Evolutionary conservation across 35 echinoderm and acorn worm genomes (phyloP).

Genomic region (Eucidaris tribuloides): DNA sequence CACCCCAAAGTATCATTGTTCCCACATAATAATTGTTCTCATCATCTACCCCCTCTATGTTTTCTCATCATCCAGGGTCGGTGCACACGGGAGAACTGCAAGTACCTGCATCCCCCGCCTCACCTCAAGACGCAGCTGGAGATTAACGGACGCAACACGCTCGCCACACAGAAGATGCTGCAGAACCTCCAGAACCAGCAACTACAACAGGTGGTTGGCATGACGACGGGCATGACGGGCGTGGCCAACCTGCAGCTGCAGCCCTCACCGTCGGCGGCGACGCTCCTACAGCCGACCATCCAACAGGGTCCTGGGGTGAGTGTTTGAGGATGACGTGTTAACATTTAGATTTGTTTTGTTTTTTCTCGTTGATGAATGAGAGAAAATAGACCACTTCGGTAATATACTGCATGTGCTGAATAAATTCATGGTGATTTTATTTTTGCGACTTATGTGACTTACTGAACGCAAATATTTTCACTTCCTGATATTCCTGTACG

Average conservation of each 20-base stretch:
- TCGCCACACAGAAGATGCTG: constrained; percentile 96
- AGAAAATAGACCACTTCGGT: too few relatives aligned
- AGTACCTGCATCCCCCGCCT: constrained; percentile 96
- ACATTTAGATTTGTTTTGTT: too few relatives aligned
- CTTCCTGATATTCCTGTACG: too few relatives aligned
- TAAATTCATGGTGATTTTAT: too few relatives aligned
- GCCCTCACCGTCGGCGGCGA: not conserved
- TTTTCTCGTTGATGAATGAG: too few relatives aligned
- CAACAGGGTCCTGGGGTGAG: not conserved
- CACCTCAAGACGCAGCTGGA: constrained; percentile 99
- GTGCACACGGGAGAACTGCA: constrained; percentile 98
- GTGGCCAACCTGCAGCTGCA: constrained; percentile 4
- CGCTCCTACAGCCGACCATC: not conserved
- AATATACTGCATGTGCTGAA: too few relatives aligned
- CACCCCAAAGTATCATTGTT: not conserved
- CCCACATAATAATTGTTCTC: not conserved
- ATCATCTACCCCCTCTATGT: not conserved
- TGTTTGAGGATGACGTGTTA: too few relatives aligned
- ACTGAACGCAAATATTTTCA: too few relatives aligned
- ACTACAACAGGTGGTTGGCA: constrained; percentile 51
- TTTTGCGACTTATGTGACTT: too few relatives aligned
- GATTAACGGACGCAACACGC: constrained; percentile 95
- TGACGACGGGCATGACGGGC: too few relatives aligned
- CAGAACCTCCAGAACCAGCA: constrained; percentile 86
- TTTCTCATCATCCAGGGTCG: constrained; percentile 66